A percentile compares a stretch with the other conserved stretches of the same genome.
Evolutionary conservation across 2,113 vertebrate genomes (phyloP).

Genomic region (Orientallactaga bullata): DNA sequence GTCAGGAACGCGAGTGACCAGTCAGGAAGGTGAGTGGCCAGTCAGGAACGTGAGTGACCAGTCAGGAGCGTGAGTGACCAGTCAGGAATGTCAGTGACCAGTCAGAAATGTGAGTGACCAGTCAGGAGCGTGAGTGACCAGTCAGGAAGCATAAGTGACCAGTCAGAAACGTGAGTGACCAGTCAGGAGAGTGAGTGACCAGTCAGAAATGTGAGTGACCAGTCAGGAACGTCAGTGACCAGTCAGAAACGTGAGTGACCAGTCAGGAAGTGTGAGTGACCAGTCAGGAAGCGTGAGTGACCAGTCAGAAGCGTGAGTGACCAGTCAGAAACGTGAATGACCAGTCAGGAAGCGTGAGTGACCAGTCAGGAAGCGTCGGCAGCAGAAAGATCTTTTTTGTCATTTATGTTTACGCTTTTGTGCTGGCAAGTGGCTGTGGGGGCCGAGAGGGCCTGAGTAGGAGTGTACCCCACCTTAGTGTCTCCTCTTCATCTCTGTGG

Average conservation of each 20-base stretch:
- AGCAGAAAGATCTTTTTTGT: not conserved
- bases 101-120: no score
- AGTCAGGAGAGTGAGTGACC: not conserved
- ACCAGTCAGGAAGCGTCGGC: not conserved
- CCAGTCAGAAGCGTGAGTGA: not conserved
- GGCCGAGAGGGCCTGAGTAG: not conserved
- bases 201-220: not conserved
- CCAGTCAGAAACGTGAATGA: not conserved
- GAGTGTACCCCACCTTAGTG: fast-evolving
- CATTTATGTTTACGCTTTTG: no score
- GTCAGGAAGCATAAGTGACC: not conserved
- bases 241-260: no score
- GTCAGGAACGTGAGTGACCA: not conserved
- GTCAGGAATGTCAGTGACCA: no score
- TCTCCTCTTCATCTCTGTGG: not conserved
- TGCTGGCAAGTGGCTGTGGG: not conserved
- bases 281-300: not conserved
- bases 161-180: no score
- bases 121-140: not conserved
- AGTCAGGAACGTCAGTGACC: not conserved
- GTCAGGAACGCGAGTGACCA: not conserved
- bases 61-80: not conserved
- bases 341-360: not conserved
- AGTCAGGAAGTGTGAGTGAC: not conserved
- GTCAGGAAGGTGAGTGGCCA: not conserved